A percentile compares a stretch with the other conserved stretches of the same genome.
phyloP scores from a whole-genome alignment of 2,113 vertebrate species.

The Microcebus ravelobensis region DNA sequence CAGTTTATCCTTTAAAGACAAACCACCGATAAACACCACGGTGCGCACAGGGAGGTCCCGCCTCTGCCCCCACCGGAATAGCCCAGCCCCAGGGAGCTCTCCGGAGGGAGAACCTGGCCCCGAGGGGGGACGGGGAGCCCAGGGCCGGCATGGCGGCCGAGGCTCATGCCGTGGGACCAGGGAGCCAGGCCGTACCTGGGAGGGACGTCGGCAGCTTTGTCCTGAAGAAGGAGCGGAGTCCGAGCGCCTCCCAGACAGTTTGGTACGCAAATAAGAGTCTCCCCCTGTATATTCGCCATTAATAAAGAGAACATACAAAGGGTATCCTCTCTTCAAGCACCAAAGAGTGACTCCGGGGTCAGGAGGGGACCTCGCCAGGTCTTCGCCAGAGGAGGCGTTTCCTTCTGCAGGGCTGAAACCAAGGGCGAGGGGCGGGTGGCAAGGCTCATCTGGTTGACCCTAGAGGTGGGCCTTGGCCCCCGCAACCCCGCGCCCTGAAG shows the following conservation, averaged over 20 bases:
- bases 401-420: not conserved
- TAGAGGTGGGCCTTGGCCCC: not conserved
- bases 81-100: fast-evolving
- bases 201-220: not conserved
- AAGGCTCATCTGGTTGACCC: not conserved
- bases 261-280: constrained; percentile 70
- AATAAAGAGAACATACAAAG: constrained; percentile 60
- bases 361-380: fast-evolving
- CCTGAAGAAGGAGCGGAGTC: not conserved
- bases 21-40: not conserved
- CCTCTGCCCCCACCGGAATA: not conserved
- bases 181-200: not conserved
- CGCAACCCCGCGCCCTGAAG: fast-evolving
- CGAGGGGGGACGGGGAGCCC: not conserved
- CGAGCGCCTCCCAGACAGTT: not conserved
- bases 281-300: constrained; percentile 60
- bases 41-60: fast-evolving
- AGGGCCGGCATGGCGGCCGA: not conserved
- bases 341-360: not conserved
- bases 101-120: not conserved
- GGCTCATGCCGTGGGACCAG: fast-evolving
- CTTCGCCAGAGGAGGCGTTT: not conserved
- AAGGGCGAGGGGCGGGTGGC: not conserved
- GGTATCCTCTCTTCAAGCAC: constrained; percentile 65
- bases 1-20: not conserved